phyloP scores from a whole-genome alignment of 2,113 vertebrate genomes.

The Gymnarchus niloticus region DNA sequence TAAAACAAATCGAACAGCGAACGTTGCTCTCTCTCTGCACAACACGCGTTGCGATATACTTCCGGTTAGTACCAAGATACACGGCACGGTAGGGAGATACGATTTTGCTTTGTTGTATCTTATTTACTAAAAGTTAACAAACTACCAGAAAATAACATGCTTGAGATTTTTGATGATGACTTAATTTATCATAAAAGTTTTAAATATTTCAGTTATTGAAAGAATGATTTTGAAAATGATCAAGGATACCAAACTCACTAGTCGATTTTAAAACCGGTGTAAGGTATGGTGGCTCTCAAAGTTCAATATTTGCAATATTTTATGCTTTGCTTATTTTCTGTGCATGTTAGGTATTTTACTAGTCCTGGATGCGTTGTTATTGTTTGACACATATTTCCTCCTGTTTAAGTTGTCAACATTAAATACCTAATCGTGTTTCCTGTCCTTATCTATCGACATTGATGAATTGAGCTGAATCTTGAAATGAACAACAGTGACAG shows the following conservation, averaged over 20 bases:
- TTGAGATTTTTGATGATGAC: not conserved
- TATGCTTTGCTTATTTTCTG: not conserved
- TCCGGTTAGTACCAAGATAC: constrained; percentile 7
- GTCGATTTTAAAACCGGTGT: not conserved
- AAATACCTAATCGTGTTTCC: not conserved
- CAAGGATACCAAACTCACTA: not conserved
- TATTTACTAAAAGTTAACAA: not conserved
- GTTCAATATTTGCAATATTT: not conserved
- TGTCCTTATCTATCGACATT: not conserved
- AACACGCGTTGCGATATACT: not conserved
- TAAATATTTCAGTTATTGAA: not conserved
- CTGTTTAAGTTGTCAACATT: not conserved
- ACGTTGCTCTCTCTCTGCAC: too few species aligned
- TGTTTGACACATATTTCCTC: not conserved
- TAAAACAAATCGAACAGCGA: not conserved
- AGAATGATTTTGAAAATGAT: not conserved
- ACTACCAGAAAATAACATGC: not conserved
- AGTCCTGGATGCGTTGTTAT: too few species aligned
- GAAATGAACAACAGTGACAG: not conserved
- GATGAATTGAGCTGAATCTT: not conserved
- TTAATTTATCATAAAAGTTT: not conserved
- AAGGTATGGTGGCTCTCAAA: not conserved
- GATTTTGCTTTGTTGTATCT: too few species aligned
- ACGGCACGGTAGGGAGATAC: not conserved
- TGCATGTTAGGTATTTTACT: not conserved